Percentiles rank a stretch among this genome's conserved stretches.
phyloP scores from a whole-genome alignment of 2,888 invertebrate species.

The Thyatira batis region DNA sequence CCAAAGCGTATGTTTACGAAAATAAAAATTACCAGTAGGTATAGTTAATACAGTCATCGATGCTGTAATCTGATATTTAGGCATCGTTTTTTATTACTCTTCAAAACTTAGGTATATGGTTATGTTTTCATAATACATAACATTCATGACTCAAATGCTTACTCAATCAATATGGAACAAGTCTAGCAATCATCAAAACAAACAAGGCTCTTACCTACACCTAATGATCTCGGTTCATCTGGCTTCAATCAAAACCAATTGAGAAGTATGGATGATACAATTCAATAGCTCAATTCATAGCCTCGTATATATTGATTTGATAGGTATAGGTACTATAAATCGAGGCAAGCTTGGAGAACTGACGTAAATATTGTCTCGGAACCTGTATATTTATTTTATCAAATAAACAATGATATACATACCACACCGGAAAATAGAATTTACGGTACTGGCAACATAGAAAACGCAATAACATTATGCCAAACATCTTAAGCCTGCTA shows the following conservation, averaged over 20 bases:
- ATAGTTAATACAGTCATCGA: too few relatives aligned
- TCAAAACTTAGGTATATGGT: too few relatives aligned
- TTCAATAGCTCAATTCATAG: constrained; percentile 9
- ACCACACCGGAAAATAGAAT: too few relatives aligned
- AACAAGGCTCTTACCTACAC: not conserved
- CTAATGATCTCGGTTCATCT: constrained; percentile 38
- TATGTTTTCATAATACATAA: not conserved
- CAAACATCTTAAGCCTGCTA: not conserved
- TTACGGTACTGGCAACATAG: not conserved
- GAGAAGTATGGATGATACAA: constrained; percentile 27
- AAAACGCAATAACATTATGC: not conserved
- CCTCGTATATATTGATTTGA: not conserved
- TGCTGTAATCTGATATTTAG: too few relatives aligned
- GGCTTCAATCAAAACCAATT: constrained; percentile 38
- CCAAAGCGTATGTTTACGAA: too few relatives aligned
- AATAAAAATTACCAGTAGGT: too few relatives aligned
- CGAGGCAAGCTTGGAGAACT: not conserved
- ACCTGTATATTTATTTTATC: too few relatives aligned
- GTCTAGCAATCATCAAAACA: not conserved
- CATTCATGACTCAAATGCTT: not conserved
- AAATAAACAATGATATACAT: too few relatives aligned
- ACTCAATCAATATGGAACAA: not conserved
- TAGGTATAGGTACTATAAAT: not conserved
- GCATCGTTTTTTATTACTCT: too few relatives aligned
- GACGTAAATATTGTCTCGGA: not conserved